These are phyloP conservation scores for Chloroclysta siterata DNA, from an alignment of 2,888 invertebrate genomes.

Conservation along the genomic window DNA sequence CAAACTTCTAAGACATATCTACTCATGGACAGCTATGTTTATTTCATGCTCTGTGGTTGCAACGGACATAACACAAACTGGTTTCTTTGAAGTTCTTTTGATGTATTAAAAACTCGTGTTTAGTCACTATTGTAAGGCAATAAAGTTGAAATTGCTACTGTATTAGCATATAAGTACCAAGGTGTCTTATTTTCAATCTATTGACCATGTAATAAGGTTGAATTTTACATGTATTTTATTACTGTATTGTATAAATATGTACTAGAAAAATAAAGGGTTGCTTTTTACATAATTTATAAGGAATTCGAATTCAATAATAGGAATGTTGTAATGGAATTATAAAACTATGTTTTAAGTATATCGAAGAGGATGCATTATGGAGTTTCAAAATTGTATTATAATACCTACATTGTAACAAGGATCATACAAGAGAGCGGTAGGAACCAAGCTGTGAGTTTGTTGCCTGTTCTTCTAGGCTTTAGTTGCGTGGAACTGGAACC, in stretches of 20 bases:
- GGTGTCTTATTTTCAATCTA: conserved; percentile 9
- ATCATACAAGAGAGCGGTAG: too few relatives aligned
- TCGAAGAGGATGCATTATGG: too few relatives aligned
- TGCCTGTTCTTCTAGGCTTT: too few relatives aligned
- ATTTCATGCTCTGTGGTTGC: conserved; percentile 15
- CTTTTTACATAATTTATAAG: background rate
- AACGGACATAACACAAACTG: conserved; percentile 17
- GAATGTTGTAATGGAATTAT: background rate
- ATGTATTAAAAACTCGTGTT: conserved; percentile 3
- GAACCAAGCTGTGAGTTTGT: too few relatives aligned
- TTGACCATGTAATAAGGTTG: background rate
- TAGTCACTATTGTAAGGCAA: conserved; percentile 6
- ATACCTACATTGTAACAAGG: too few relatives aligned
- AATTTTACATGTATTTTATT: background rate
- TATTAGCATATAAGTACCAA: background rate
- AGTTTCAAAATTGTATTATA: too few relatives aligned
- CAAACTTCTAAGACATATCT: conserved; percentile 5
- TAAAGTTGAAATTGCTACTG: conserved; percentile 9
- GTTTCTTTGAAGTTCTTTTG: conserved; percentile 16
- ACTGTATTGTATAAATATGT: background rate
- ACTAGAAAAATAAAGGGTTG: background rate
- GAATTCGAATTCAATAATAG: background rate
- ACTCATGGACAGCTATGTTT: conserved; percentile 1
- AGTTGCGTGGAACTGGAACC: too few relatives aligned
- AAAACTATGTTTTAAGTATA: too few relatives aligned